A percentile compares a stretch with the other conserved stretches of the same genome.
These are phyloP conservation scores for Bostrychus sinensis DNA, from an alignment of 2,113 vertebrate genomes.

Conservation along the genomic window DNA sequence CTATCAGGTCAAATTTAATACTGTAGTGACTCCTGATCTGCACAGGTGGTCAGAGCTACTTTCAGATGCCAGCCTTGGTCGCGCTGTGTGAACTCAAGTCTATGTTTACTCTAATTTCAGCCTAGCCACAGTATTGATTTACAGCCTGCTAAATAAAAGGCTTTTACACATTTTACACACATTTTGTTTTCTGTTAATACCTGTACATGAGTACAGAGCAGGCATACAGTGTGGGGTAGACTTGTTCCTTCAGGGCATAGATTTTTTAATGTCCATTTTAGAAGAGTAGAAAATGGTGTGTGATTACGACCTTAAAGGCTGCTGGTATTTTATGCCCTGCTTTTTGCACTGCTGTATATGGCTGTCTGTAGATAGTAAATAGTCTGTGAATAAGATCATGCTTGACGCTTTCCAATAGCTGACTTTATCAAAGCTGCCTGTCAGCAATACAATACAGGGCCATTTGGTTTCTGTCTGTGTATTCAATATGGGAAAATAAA, in stretches of 20 bases:
- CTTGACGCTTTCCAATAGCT: constrained; percentile 30
- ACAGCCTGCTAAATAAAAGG: background rate
- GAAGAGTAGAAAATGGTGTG: too few relatives aligned
- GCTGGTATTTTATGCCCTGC: too few relatives aligned
- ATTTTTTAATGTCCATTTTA: background rate
- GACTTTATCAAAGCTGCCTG: constrained; percentile 26
- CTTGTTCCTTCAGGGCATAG: background rate
- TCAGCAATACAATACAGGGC: constrained; percentile 35
- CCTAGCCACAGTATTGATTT: background rate
- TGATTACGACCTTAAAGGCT: too few relatives aligned
- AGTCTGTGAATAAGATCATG: constrained; percentile 47
- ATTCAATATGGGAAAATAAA: constrained; percentile 24
- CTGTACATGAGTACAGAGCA: background rate
- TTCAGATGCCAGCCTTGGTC: constrained; percentile 8
- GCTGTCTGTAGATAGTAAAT: constrained; percentile 14
- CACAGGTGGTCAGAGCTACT: constrained; percentile 23
- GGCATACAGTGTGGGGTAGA: background rate
- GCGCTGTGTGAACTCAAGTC: constrained; percentile 7
- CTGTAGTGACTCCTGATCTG: constrained; percentile 40
- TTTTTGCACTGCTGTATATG: constrained; percentile 16
- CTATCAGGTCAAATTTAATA: constrained; percentile 60
- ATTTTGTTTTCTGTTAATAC: background rate
- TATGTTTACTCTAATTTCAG: background rate
- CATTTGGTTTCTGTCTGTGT: constrained; percentile 31
- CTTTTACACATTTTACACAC: background rate